Conservation (phyloP, 2,113 vertebrate genomes). For the Oenanthe melanoleuca region DNA sequence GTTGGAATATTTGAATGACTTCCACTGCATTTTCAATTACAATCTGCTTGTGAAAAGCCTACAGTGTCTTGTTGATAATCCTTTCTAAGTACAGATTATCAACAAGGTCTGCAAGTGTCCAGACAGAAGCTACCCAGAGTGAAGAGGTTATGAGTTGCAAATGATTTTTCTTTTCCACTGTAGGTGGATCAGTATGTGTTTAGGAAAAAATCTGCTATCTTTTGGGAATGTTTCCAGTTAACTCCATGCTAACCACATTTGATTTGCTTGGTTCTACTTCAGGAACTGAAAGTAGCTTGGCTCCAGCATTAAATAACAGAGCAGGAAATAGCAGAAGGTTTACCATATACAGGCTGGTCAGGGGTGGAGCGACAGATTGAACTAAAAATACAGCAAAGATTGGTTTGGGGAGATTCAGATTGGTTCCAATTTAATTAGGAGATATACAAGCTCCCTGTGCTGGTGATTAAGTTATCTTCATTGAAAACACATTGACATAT, state of each 20-base stretch:
- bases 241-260: constrained; percentile 34
- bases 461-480: constrained; percentile 52
- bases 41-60: background rate
- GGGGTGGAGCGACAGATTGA: constrained; percentile 28
- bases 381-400: constrained; percentile 59
- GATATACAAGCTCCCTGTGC: background rate
- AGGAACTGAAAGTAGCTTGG: constrained; percentile 63
- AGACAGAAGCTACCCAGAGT: background rate
- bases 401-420: background rate
- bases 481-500: constrained; percentile 38
- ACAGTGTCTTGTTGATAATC: background rate
- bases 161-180: background rate
- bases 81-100: background rate
- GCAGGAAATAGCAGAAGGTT: constrained; percentile 61
- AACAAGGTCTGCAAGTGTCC: background rate
- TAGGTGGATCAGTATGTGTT: background rate
- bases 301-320: constrained; percentile 29
- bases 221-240: constrained; percentile 63
- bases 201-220: constrained; percentile 37
- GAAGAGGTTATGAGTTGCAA: constrained; percentile 8
- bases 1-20: background rate
- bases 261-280: constrained; percentile 57
- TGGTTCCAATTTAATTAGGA: constrained; percentile 37
- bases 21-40: background rate
- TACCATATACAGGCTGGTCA: constrained; percentile 44